A percentile compares a stretch with the other conserved stretches of the same genome.
These are phyloP conservation scores for Sipha flava DNA, from an alignment of 1,140 invertebrate species.

Conservation along the genomic window DNA sequence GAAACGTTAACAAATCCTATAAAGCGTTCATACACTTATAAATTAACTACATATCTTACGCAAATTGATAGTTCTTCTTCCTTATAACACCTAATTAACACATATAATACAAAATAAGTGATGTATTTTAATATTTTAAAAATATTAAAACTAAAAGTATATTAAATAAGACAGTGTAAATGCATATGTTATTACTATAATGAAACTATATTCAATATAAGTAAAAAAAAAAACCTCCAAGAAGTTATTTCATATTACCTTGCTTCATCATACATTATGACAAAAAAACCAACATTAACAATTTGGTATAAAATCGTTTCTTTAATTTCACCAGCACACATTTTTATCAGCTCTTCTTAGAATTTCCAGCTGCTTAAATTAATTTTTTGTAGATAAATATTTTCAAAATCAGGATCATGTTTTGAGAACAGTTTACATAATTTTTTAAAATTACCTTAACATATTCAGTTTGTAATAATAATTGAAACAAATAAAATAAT, in stretches of 20 bases:
- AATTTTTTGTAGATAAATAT: neutral
- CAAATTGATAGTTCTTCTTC: neutral
- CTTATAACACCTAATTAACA: neutral
- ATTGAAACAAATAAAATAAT: neutral
- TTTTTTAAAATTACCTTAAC: neutral
- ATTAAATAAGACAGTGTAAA: too few species aligned
- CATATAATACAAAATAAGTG: too few species aligned
- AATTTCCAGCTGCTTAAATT: neutral
- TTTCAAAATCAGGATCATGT: neutral
- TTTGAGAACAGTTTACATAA: neutral
- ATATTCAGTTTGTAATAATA: neutral
- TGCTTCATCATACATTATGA: neutral
- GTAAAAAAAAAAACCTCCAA: too few species aligned
- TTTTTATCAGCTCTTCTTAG: neutral
- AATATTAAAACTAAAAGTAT: too few species aligned
- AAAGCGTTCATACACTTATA: too few species aligned
- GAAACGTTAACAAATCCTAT: too few species aligned
- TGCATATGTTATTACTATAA: too few species aligned
- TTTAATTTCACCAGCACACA: neutral
- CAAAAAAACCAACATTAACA: neutral
- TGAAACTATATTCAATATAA: too few species aligned
- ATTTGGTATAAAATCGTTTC: neutral
- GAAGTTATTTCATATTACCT: too few species aligned
- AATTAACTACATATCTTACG: neutral
- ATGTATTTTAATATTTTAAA: too few species aligned